Conservation (phyloP, 2,888 invertebrate species). For the Digitonthophagus gazella region DNA sequence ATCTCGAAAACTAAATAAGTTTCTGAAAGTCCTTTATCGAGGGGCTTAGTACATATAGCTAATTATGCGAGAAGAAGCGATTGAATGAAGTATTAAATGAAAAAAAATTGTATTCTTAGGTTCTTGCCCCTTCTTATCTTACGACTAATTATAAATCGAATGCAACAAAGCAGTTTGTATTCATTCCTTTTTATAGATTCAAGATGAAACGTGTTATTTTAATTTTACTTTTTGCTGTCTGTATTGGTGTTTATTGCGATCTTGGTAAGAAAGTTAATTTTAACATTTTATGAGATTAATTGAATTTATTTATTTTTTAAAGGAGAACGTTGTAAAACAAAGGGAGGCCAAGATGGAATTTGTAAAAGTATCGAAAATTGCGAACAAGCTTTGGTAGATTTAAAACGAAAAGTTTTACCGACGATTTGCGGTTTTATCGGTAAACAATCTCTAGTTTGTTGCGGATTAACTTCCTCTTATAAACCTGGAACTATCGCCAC, state of each 20-base stretch:
- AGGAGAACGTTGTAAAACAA: slow-evolving; percentile 10
- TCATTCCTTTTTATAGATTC: too few species aligned
- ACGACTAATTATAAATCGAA: too few species aligned
- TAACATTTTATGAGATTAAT: not conserved
- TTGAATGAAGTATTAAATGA: too few species aligned
- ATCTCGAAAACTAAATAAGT: too few species aligned
- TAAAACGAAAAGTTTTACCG: not conserved
- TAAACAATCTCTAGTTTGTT: slow-evolving; percentile 35
- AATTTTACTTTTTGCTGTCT: too few species aligned
- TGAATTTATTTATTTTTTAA: not conserved
- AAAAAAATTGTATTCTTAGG: too few species aligned
- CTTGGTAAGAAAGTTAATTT: not conserved
- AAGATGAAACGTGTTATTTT: too few species aligned
- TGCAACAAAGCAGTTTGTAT: too few species aligned
- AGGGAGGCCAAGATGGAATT: not conserved
- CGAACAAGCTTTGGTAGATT: not conserved
- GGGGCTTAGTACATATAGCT: too few species aligned
- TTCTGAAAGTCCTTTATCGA: too few species aligned
- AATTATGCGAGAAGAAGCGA: too few species aligned
- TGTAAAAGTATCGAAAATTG: slow-evolving; percentile 7
- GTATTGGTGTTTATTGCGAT: not conserved
- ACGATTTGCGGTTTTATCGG: slow-evolving; percentile 34
- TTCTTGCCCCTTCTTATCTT: too few species aligned
- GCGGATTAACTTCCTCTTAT: slow-evolving; percentile 19
- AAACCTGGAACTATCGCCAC: slow-evolving; percentile 14